These are phyloP conservation scores for Anodontia alba DNA, from an alignment of 2,888 invertebrate species.

Conservation along the genomic window DNA sequence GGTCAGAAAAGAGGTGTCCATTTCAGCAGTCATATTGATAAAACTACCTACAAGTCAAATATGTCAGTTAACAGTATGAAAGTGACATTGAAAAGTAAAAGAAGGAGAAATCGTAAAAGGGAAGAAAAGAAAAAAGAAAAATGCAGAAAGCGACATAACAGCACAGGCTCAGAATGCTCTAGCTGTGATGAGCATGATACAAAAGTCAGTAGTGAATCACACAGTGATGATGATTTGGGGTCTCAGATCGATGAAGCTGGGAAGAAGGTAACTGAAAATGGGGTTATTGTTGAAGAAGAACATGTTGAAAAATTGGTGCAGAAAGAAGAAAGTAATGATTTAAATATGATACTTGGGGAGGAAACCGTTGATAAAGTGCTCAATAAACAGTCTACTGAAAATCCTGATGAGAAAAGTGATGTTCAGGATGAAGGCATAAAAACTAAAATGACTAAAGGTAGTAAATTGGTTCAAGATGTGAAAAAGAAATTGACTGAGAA, in stretches of 20 bases:
- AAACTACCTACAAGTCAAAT: conserved; percentile 78
- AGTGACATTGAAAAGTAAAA: conserved; percentile 80
- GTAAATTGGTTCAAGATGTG: conserved; percentile 51
- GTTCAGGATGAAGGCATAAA: conserved; percentile 13
- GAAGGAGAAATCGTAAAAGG: conserved; percentile 75
- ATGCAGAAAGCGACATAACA: conserved; percentile 65
- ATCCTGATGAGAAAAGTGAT: conserved; percentile 13
- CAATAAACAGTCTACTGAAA: neutral
- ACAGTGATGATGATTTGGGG: conserved; percentile 61
- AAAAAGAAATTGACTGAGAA: conserved; percentile 50
- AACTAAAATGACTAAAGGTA: conserved; percentile 35
- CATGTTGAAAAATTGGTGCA: conserved; percentile 11
- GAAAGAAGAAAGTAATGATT: conserved; percentile 24
- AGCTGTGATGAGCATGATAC: conserved; percentile 67
- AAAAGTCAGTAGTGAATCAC: conserved; percentile 61
- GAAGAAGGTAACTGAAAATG: conserved; percentile 45
- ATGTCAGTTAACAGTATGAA: conserved; percentile 81
- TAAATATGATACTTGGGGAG: conserved; percentile 19
- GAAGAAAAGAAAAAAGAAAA: conserved; percentile 73
- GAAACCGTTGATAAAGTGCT: neutral
- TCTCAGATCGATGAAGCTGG: conserved; percentile 46
- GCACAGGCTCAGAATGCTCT: conserved; percentile 73
- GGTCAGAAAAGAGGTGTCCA: conserved; percentile 80
- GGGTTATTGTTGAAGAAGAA: conserved; percentile 49
- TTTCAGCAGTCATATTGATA: conserved; percentile 82